Evolutionary conservation across 2,113 vertebrate species (phyloP), one percentile per base, ranked within the genome.

Genomic region (Larimichthys polyactis): DNA sequence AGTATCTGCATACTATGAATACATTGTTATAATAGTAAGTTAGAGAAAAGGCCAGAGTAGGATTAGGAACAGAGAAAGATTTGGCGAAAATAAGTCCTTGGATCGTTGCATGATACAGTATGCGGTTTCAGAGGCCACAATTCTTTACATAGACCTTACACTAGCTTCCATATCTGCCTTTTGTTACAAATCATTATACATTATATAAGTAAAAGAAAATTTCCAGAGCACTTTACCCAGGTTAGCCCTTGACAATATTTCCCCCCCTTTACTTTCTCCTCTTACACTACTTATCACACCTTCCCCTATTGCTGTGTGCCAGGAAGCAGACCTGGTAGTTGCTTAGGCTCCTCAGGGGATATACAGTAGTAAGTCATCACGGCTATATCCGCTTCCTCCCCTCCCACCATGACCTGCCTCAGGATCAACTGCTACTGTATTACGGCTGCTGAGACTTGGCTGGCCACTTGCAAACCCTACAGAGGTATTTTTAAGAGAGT

Each of bases 401-500:
- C 79, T 83, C 83, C 71, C 63, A 71, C 68, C 40, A 57, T 58
- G 80, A 75, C 77, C 58, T 81, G 72, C 75, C 81, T 63, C 11
- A 69, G 80, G 79, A 89, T 85, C 67, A 70, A 72, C 80, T 79
- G 86, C 89, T 91, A 87, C 92, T 89, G 81, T 90, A 90, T 88
- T 88, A 86, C 87, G 82, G 84, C 79, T 79, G 11, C 85, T 72
- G 59, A 78, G 72, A 83, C 82, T 93, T 92, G 92, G 86, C 93
- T 91, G 92, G 86, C 89, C 88, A 90, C 40, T 93, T 90, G 58
- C 76, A 90, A 92, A 92, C 89, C 89, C 86, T 78, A 4, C 82
- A 87, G 89, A 92, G 90, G 90, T 94, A 92, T 93, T 94, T 94
- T 95, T 92, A 94, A 94, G 89, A 94, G 91, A 94, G 93, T 94